phyloP scores from a whole-genome alignment of 2,113 vertebrate genomes.

The Erpornis zantholeuca region DNA sequence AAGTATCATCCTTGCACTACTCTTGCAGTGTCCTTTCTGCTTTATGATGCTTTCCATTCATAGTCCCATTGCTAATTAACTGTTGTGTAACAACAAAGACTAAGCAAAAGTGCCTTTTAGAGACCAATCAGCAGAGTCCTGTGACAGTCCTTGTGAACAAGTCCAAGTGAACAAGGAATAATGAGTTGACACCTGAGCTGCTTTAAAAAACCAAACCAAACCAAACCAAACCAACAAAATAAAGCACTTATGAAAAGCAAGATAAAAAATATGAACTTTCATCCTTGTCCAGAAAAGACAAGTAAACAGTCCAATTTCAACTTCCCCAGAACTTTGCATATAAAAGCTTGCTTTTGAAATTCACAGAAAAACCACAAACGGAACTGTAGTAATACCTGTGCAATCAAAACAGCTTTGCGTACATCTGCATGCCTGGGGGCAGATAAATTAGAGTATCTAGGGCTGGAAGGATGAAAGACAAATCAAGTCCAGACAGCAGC shows the following conservation, averaged over 20 bases:
- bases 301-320: conserved; percentile 22
- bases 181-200: background rate
- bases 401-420: conserved; percentile 36
- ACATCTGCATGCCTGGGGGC: conserved; percentile 11
- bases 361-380: conserved; percentile 37
- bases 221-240: background rate
- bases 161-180: background rate
- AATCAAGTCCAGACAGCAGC: conserved; percentile 35
- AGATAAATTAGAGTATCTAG: conserved; percentile 28
- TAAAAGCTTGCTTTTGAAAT: conserved; percentile 51
- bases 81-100: background rate
- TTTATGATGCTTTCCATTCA: background rate
- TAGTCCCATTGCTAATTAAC: background rate
- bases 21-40: background rate
- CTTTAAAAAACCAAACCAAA: background rate
- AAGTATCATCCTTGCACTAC: background rate
- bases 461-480: conserved; percentile 11
- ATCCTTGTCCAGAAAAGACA: background rate
- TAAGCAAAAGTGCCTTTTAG: background rate
- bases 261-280: background rate
- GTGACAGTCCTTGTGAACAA: background rate
- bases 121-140: background rate
- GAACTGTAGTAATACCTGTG: conserved; percentile 52
- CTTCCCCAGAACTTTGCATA: conserved; percentile 3
- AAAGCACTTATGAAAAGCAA: background rate